Percentiles rank a stretch among this genome's conserved stretches.
Conservation (phyloP, 1,140 invertebrate genomes). For the Zophobas atratus region DNA sequence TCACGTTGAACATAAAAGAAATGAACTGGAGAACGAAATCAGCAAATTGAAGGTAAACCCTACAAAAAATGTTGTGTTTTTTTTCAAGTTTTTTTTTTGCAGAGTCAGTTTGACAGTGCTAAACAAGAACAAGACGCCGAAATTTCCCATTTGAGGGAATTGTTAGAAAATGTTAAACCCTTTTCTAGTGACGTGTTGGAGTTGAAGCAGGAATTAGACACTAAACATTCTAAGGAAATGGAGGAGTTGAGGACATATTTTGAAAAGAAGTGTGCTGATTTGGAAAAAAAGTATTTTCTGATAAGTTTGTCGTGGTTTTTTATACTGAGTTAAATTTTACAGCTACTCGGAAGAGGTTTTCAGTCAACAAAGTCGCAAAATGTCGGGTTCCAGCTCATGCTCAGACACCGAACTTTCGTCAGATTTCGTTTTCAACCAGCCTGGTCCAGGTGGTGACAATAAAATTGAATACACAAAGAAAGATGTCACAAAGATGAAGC, state of each 20-base stretch:
- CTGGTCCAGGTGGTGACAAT: slow-evolving; percentile 58
- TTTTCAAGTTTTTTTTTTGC: slow-evolving; percentile 64
- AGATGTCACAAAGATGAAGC: slow-evolving; percentile 13
- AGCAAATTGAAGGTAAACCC: slow-evolving; percentile 43
- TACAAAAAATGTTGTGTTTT: neutral
- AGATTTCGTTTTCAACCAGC: slow-evolving; percentile 35
- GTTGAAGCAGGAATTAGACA: slow-evolving; percentile 72
- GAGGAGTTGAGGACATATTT: slow-evolving; percentile 84
- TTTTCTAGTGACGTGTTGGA: slow-evolving; percentile 70
- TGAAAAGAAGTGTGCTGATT: slow-evolving; percentile 82
- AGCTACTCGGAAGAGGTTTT: slow-evolving; percentile 80
- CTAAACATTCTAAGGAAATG: slow-evolving; percentile 80
- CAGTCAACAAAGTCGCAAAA: slow-evolving; percentile 77
- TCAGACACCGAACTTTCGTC: slow-evolving; percentile 62
- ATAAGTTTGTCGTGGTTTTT: slow-evolving; percentile 8
- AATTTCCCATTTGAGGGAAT: slow-evolving; percentile 67
- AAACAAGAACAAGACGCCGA: slow-evolving; percentile 69
- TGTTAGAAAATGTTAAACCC: slow-evolving; percentile 69
- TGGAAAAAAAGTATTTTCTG: slow-evolving; percentile 78
- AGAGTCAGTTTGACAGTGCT: slow-evolving; percentile 61
- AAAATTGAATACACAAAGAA: slow-evolving; percentile 23
- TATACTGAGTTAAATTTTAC: slow-evolving; percentile 42
- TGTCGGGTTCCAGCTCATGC: slow-evolving; percentile 68
- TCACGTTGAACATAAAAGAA: slow-evolving; percentile 5
- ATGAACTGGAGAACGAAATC: slow-evolving; percentile 38